phyloP scores from a whole-genome alignment of 2,113 vertebrate genomes.

The Xiphophorus hellerii region DNA sequence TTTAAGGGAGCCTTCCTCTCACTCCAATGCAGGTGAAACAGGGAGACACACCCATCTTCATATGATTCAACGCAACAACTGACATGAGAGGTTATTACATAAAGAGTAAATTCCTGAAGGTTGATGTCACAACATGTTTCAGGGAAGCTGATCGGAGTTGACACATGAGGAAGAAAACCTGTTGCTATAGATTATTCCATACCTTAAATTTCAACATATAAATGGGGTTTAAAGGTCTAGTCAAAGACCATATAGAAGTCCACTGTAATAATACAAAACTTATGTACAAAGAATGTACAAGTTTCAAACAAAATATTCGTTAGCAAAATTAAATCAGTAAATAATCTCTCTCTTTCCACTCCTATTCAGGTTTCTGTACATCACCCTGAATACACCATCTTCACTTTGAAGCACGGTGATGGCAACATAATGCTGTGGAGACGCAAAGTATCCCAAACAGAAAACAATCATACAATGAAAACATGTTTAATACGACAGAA shows the following conservation, averaged over 20 bases:
- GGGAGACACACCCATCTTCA: constrained; percentile 2
- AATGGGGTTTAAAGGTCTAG: not conserved
- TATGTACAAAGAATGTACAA: no score
- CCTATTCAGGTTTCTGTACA: no score
- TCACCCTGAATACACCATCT: not conserved
- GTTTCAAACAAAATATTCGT: no score
- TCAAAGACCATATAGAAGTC: not conserved
- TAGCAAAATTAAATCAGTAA: no score
- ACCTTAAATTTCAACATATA: not conserved
- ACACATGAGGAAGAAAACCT: not conserved
- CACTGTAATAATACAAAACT: not conserved
- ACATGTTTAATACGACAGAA: no score
- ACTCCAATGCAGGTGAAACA: not conserved
- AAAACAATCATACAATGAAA: no score
- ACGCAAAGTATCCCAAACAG: not conserved
- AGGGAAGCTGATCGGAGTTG: not conserved
- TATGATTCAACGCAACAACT: not conserved
- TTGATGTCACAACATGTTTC: not conserved
- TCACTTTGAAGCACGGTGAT: not conserved
- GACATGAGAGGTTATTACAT: not conserved
- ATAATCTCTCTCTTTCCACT: no score
- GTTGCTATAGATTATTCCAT: not conserved
- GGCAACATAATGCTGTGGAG: not conserved
- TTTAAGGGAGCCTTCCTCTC: not conserved
- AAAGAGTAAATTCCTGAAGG: not conserved